Percentiles rank a stretch among this genome's conserved stretches.
Conservation (phyloP, 2,888 invertebrate genomes). For the Amitus sp. region DNA sequence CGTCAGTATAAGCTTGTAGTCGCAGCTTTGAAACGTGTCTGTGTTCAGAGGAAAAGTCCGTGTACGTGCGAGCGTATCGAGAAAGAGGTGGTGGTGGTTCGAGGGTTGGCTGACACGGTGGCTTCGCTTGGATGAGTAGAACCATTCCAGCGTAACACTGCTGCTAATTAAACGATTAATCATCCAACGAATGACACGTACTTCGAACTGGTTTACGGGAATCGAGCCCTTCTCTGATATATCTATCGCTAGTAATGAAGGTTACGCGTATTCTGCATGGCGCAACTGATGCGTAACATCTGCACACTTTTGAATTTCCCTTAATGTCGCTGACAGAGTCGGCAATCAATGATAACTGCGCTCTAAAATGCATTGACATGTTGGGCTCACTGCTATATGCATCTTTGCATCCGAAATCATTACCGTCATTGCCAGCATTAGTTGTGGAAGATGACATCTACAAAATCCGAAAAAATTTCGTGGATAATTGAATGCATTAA, state of each 20-base stretch:
- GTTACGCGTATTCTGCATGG: slow-evolving; percentile 41
- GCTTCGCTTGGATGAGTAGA: slow-evolving; percentile 48
- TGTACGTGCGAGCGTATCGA: slow-evolving; percentile 26
- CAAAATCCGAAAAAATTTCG: no score
- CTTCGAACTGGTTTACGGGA: slow-evolving; percentile 54
- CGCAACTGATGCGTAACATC: slow-evolving; percentile 48
- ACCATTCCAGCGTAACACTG: slow-evolving; percentile 59
- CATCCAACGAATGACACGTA: slow-evolving; percentile 61
- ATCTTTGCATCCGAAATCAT: slow-evolving; percentile 19
- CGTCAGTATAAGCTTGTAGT: slow-evolving; percentile 25
- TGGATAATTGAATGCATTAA: no score
- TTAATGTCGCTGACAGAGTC: slow-evolving; percentile 13
- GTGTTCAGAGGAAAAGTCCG: slow-evolving; percentile 13
- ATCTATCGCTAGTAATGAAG: slow-evolving; percentile 37
- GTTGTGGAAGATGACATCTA: not conserved
- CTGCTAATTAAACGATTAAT: slow-evolving; percentile 65
- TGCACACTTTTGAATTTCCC: slow-evolving; percentile 44
- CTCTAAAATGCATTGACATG: slow-evolving; percentile 11
- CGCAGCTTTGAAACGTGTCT: slow-evolving; percentile 4
- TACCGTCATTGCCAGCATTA: slow-evolving; percentile 11
- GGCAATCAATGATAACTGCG: slow-evolving; percentile 14
- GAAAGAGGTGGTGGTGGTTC: slow-evolving; percentile 33
- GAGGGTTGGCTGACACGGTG: slow-evolving; percentile 46
- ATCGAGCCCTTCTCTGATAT: slow-evolving; percentile 44
- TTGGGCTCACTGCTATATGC: slow-evolving; percentile 26